Percentiles rank a stretch among this genome's conserved stretches.
Evolutionary conservation across 2,888 invertebrate species (phyloP).

Genomic region (Ophion ventricosus): DNA sequence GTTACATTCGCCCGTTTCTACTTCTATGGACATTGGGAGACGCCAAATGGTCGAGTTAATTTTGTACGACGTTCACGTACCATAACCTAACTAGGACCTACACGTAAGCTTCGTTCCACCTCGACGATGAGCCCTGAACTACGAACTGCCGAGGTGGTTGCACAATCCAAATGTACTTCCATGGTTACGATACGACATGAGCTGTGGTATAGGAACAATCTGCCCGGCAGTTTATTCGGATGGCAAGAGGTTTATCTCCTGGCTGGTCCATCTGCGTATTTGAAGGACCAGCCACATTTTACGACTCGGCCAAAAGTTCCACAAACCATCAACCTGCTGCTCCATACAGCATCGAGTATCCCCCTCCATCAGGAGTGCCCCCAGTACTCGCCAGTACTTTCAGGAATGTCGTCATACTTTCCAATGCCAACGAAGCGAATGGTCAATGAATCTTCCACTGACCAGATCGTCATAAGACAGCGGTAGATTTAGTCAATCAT

Average conservation of each 20-base stretch:
- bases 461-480: too few relatives aligned
- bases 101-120: neutral
- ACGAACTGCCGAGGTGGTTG: conserved; percentile 8
- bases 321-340: neutral
- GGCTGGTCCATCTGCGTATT: neutral
- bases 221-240: conserved; percentile 2
- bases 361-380: neutral
- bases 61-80: conserved; percentile 2
- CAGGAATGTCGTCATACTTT: too few relatives aligned
- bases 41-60: conserved; percentile 31
- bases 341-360: neutral
- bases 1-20: conserved; percentile 30
- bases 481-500: too few relatives aligned
- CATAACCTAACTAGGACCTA: conserved; percentile 10
- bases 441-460: too few relatives aligned
- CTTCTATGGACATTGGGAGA: conserved; percentile 12
- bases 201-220: neutral
- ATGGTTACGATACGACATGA: conserved; percentile 3
- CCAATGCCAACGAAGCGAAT: too few relatives aligned
- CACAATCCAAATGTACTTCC: conserved; percentile 15
- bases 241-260: neutral
- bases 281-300: neutral
- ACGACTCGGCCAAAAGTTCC: neutral
- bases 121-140: conserved; percentile 4
- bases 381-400: too few relatives aligned